Evolutionary conservation across 2,113 vertebrate genomes (phyloP), one percentile per base, ranked within the genome.

Genomic region (Syrrhaptes paradoxus): DNA sequence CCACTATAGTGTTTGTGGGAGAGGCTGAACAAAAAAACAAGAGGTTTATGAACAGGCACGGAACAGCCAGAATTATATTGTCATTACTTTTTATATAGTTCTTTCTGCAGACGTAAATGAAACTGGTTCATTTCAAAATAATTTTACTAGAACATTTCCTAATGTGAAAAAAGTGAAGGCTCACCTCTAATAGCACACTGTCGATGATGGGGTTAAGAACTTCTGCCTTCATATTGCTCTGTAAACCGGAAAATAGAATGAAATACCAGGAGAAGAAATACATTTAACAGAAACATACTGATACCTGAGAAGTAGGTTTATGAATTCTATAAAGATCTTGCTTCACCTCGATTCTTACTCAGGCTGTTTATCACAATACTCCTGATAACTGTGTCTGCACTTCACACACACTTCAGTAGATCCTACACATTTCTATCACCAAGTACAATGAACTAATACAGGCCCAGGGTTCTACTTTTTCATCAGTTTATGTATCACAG

Each of bases 211-310:
- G 99, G 96, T 98, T 99, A 94, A 99, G 97, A 89, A 98, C 97
- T 95, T 99, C 99, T 41, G 99, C 99, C 95, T 99, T 99, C 96
- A 97, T 98, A 96, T 97, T 98, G 85, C 97, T 98, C 99, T 99
- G 97, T 87, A 96, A 97, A 88, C 62, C 94, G 7, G 67, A 95
- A 97, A 97, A 91, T 3, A 62, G 11, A 82, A 85, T 36, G 46
- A 95, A 93, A 93, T 62, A 41, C 29, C 77, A 73, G 16, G 17
- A 54, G 19, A 70, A n/a, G 25, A 86, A 81, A 80, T 14, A 87
- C 25, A 71, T 48, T 49, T 67, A 89, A 79, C 38, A 81, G 67
- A 76, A 95, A 83, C 58, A 89, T 18, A 61, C 2, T 73, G 45
- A 5, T 55, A 87, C 36, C 19, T 59, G 38, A 76, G 51, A 61